A percentile compares a stretch with the other conserved stretches of the same genome.
phyloP scores from a whole-genome alignment of 2,113 vertebrate species.

The Trachemys scripta region DNA sequence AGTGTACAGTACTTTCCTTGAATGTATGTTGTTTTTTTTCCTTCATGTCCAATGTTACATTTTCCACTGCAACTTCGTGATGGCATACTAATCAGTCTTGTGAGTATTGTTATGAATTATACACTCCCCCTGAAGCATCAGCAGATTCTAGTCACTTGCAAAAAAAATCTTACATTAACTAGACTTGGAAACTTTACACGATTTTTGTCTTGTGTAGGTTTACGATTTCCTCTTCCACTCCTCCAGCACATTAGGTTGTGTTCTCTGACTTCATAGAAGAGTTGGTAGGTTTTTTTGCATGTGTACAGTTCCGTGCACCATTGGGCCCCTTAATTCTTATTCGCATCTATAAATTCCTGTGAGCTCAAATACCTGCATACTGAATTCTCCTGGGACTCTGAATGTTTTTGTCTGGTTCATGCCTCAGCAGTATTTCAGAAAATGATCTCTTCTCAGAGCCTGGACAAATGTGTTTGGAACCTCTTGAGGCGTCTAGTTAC shows the following conservation, averaged over 20 bases:
- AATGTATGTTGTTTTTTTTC: background rate
- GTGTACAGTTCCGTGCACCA: background rate
- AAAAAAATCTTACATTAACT: background rate
- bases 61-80: background rate
- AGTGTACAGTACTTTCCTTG: background rate
- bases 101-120: background rate
- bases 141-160: background rate
- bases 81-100: background rate
- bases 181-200: background rate
- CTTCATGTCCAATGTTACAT: background rate
- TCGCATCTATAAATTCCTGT: background rate
- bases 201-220: background rate
- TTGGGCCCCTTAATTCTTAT: background rate
- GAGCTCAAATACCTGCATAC: background rate
- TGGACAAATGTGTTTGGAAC: background rate
- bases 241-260: background rate
- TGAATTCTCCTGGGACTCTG: background rate
- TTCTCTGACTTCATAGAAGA: background rate
- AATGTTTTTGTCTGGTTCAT: background rate
- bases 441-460: background rate
- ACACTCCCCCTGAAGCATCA: background rate
- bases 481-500: background rate
- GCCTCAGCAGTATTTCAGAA: background rate
- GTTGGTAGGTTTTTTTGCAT: background rate
- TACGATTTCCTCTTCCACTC: background rate